Conservation (phyloP, 2,113 vertebrate genomes). For the Gracilinanus agilis region DNA sequence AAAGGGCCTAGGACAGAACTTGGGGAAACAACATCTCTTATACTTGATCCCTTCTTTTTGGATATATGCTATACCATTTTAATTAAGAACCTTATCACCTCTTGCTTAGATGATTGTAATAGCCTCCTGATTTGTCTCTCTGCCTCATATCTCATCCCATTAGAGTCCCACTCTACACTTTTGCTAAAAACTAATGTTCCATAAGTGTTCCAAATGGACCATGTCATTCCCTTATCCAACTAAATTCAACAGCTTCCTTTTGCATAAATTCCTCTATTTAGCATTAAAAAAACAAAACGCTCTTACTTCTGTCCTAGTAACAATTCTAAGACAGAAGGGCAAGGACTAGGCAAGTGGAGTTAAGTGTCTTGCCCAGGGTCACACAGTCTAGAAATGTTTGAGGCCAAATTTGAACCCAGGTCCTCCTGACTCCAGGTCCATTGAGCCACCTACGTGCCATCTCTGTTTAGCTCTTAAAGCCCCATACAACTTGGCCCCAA, state of each 20-base stretch:
- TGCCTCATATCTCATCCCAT: not conserved
- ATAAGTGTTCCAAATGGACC: not conserved
- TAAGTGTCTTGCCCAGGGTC: too few relatives aligned
- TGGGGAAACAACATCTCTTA: not conserved
- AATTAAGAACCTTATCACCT: not conserved
- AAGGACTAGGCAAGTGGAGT: too few relatives aligned
- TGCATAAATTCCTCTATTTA: not conserved
- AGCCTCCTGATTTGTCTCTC: not conserved
- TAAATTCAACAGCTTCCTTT: not conserved
- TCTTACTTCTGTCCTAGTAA: too few relatives aligned
- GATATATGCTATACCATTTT: not conserved
- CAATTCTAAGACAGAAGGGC: too few relatives aligned
- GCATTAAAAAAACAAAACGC: not conserved
- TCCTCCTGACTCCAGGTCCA: too few relatives aligned
- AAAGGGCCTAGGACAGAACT: not conserved
- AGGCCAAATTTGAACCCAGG: too few relatives aligned
- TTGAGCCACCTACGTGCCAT: too few relatives aligned
- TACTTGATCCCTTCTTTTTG: not conserved
- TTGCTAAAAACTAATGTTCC: not conserved
- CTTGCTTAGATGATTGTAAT: not conserved
- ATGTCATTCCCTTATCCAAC: not conserved
- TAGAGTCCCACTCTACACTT: not conserved
- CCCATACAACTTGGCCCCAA: not conserved
- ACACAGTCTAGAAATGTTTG: too few relatives aligned
- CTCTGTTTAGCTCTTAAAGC: not conserved